Percentiles rank a stretch among this genome's conserved stretches.
These are phyloP conservation scores for Danaus chrysippus DNA, from an alignment of 2,888 invertebrate species.

Conservation along the genomic window DNA sequence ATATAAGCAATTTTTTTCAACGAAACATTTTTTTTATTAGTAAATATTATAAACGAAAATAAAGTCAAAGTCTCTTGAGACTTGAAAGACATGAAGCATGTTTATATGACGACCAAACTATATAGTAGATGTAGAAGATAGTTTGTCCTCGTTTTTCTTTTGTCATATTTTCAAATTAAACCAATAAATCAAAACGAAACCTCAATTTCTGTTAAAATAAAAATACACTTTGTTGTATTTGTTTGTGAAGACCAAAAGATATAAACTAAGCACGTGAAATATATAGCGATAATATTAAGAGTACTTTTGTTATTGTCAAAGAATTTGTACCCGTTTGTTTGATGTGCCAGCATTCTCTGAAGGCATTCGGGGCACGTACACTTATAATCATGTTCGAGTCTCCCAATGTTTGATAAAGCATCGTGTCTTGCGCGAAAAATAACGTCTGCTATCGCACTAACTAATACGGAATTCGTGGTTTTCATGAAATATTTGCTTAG, in stretches of 20 bases:
- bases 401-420: slow-evolving; percentile 74
- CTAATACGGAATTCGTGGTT: slow-evolving; percentile 33
- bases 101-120: no score
- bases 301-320: slow-evolving; percentile 69
- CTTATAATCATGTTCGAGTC: slow-evolving; percentile 75
- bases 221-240: neutral
- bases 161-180: no score
- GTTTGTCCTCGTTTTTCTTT: no score
- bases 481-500: slow-evolving; percentile 25
- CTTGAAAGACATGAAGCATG: no score
- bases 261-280: neutral
- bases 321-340: slow-evolving; percentile 53
- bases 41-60: no score
- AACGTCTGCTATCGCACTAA: slow-evolving; percentile 44
- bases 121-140: no score
- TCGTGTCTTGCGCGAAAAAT: slow-evolving; percentile 64
- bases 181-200: no score
- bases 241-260: neutral
- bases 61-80: no score
- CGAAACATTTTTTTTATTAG: no score
- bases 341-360: slow-evolving; percentile 63
- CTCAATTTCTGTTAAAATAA: neutral
- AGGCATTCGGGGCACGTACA: slow-evolving; percentile 69
- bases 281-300: slow-evolving; percentile 57
- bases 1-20: no score